A percentile compares a stretch with the other conserved stretches of the same genome.
These are phyloP conservation scores for Cepaea nemoralis DNA, from an alignment of 1,140 invertebrate genomes.

Conservation along the genomic window DNA sequence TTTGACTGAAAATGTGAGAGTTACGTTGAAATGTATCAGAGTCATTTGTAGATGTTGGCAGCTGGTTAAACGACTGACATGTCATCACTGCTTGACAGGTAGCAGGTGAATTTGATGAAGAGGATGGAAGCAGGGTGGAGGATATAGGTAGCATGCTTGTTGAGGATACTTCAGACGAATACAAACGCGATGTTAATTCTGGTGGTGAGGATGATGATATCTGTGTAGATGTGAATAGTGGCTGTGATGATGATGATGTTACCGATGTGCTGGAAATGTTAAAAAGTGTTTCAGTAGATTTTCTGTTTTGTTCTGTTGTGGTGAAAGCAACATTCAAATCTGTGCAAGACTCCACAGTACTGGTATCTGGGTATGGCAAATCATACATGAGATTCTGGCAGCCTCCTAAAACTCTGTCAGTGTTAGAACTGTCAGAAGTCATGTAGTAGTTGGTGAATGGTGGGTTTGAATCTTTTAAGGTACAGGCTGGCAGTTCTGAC, in stretches of 20 bases:
- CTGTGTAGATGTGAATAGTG: not conserved
- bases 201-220: not conserved
- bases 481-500: not conserved
- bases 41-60: not conserved
- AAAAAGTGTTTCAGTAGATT: not conserved
- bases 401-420: not conserved
- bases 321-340: not conserved
- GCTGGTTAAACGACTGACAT: not conserved
- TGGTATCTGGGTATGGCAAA: not conserved
- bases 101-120: not conserved
- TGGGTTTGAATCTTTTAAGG: constrained; percentile 2
- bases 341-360: not conserved
- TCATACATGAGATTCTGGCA: not conserved
- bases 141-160: too few species aligned
- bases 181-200: not conserved
- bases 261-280: not conserved
- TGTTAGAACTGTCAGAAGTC: not conserved
- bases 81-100: not conserved
- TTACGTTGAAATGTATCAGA: not conserved
- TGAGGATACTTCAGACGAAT: not conserved
- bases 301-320: not conserved
- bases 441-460: not conserved
- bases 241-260: not conserved
- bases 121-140: not conserved
- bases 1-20: not conserved